phyloP scores from a whole-genome alignment of 2,888 invertebrate genomes.

The Eupithecia abbreviata region DNA sequence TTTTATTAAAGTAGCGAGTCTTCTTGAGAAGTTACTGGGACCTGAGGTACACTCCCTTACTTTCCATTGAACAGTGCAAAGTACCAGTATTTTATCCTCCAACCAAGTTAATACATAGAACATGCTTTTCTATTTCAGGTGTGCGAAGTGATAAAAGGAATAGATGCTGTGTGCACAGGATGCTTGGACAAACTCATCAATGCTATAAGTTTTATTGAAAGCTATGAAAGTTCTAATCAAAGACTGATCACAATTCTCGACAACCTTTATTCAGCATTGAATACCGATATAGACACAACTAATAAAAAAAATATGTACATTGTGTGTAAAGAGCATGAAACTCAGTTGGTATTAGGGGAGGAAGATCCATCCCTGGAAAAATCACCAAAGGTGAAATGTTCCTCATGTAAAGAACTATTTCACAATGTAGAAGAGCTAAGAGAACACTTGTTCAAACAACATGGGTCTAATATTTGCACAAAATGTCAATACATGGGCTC shows the following conservation, averaged over 20 bases:
- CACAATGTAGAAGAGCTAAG: slow-evolving; percentile 51
- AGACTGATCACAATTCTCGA: slow-evolving; percentile 60
- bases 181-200: slow-evolving; percentile 62
- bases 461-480: slow-evolving; percentile 60
- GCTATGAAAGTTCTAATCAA: slow-evolving; percentile 56
- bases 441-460: slow-evolving; percentile 57
- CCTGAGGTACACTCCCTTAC: slow-evolving; percentile 49
- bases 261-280: slow-evolving; percentile 56
- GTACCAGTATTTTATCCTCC: background rate
- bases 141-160: slow-evolving; percentile 61
- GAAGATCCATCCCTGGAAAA: slow-evolving; percentile 40
- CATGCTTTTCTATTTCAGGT: slow-evolving; percentile 57
- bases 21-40: slow-evolving; percentile 59
- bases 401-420: slow-evolving; percentile 55
- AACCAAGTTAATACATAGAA: background rate
- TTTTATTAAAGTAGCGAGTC: slow-evolving; percentile 47
- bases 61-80: background rate
- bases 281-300: slow-evolving; percentile 49
- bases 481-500: slow-evolving; percentile 58
- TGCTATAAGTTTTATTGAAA: slow-evolving; percentile 57
- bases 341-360: slow-evolving; percentile 58
- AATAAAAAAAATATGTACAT: slow-evolving; percentile 58
- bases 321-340: slow-evolving; percentile 55
- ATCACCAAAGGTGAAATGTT: slow-evolving; percentile 50
- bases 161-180: slow-evolving; percentile 67